Evolutionary conservation across 2,113 vertebrate species (phyloP).

Genomic region (Salvelinus sp.): DNA sequence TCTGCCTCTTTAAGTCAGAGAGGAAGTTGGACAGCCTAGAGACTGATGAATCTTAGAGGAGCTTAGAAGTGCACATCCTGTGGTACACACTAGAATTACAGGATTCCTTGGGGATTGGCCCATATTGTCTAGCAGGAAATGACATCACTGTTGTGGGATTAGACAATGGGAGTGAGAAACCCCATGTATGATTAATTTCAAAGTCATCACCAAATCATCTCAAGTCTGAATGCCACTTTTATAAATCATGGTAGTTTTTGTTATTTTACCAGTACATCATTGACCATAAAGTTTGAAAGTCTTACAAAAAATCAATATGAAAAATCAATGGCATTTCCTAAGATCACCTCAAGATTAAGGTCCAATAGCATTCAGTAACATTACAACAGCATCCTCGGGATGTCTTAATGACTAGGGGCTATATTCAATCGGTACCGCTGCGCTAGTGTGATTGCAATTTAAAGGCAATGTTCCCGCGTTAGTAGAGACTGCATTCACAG

Average conservation of each 20-base stretch:
- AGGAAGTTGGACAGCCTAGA: conserved; percentile 56
- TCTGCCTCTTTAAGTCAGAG: conserved; percentile 26
- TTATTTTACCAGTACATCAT: too few relatives aligned
- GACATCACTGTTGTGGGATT: conserved; percentile 48
- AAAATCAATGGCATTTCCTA: too few relatives aligned
- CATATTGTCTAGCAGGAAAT: conserved; percentile 41
- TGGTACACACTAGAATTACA: neutral
- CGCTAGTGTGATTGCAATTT: too few relatives aligned
- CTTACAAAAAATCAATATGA: too few relatives aligned
- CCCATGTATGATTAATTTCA: conserved; percentile 21
- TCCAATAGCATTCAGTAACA: neutral
- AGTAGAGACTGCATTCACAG: too few relatives aligned
- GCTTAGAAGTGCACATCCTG: conserved; percentile 52
- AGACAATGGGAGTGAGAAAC: neutral
- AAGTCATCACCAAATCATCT: neutral
- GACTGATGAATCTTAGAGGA: conserved; percentile 37
- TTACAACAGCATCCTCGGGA: neutral
- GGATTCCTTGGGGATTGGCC: neutral
- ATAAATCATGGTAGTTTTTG: too few relatives aligned
- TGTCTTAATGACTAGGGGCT: neutral
- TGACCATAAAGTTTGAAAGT: too few relatives aligned
- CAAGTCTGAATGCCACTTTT: neutral
- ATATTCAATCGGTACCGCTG: too few relatives aligned
- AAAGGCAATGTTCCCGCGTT: too few relatives aligned
- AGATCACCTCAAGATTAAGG: neutral